Conservation (phyloP, 2,113 vertebrate genomes). For the Prolemur simus region DNA sequence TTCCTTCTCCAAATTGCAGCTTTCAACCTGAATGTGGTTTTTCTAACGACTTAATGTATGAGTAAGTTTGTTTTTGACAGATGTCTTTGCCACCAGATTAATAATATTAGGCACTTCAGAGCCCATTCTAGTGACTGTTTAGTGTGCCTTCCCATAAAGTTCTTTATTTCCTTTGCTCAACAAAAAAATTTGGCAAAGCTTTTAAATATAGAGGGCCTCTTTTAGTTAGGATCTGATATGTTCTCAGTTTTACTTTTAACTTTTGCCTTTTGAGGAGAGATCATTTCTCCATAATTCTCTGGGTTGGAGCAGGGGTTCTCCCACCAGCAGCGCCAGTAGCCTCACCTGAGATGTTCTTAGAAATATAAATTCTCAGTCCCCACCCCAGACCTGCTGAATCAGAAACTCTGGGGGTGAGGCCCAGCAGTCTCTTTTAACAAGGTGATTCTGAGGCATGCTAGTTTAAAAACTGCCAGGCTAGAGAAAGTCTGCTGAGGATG, state of each 20-base stretch:
- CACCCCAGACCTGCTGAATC: background rate
- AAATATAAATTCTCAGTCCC: background rate
- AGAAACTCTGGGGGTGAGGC: background rate
- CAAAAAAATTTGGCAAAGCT: slow-evolving; percentile 7
- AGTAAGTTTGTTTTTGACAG: background rate
- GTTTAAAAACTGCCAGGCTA: background rate
- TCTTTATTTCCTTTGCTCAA: slow-evolving; percentile 31
- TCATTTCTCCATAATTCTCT: background rate
- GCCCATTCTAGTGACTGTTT: background rate
- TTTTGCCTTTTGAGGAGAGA: background rate
- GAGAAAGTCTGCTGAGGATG: background rate
- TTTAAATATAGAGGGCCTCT: slow-evolving; percentile 12
- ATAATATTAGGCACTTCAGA: background rate
- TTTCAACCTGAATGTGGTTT: background rate
- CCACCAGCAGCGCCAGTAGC: background rate
- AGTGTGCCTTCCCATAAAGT: background rate
- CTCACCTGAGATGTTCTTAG: background rate
- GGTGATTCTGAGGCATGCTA: background rate
- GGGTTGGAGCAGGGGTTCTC: background rate
- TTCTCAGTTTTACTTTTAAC: slow-evolving; percentile 22
- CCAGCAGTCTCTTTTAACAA: background rate
- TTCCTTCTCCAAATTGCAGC: background rate
- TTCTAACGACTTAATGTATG: background rate
- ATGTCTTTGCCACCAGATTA: background rate
- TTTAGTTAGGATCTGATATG: background rate